These are phyloP conservation scores for Styela plicata DNA, from an alignment of 23 tunicate genomes.

Conservation along the genomic window DNA sequence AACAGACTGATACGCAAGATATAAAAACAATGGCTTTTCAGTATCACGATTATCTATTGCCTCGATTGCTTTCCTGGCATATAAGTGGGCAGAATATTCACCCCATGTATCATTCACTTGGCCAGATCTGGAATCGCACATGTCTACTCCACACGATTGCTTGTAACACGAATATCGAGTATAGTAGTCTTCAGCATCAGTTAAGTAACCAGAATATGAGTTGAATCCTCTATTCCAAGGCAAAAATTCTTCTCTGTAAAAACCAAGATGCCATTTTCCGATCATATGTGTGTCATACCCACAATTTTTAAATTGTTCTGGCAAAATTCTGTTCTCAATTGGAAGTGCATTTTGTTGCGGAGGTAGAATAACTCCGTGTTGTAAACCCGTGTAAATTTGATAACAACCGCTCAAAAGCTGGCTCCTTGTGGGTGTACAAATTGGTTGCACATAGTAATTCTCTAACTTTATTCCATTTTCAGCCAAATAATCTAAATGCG, in stretches of 20 bases:
- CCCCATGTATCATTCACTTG: conserved; percentile 72
- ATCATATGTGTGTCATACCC: conserved; percentile 79
- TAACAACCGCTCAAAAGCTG: conserved; percentile 77
- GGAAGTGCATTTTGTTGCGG: conserved; percentile 65
- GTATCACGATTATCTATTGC: conserved; percentile 49
- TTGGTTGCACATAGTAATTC: conserved; percentile 91
- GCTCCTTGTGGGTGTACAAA: conserved; percentile 89
- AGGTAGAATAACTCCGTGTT: conserved; percentile 55
- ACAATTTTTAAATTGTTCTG: conserved; percentile 67
- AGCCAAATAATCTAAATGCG: conserved; percentile 63
- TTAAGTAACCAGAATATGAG: conserved; percentile 69
- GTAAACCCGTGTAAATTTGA: conserved; percentile 93
- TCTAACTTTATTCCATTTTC: conserved; percentile 61
- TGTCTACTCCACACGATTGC: conserved; percentile 57
- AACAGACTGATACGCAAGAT: conserved; percentile 78
- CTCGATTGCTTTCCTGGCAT: conserved; percentile 47
- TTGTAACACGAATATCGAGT: conserved; percentile 21
- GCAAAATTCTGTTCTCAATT: conserved; percentile 56
- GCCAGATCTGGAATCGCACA: conserved; percentile 48
- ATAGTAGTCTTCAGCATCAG: conserved; percentile 77
- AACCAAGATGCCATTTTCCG: conserved; percentile 92
- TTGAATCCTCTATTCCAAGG: conserved; percentile 81
- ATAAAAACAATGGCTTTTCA: conserved; percentile 72
- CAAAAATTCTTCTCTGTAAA: conserved; percentile 43
- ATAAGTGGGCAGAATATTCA: conserved; percentile 61